Evolutionary conservation across 1,140 invertebrate genomes (phyloP).

Genomic region (Danaus melanippus): DNA sequence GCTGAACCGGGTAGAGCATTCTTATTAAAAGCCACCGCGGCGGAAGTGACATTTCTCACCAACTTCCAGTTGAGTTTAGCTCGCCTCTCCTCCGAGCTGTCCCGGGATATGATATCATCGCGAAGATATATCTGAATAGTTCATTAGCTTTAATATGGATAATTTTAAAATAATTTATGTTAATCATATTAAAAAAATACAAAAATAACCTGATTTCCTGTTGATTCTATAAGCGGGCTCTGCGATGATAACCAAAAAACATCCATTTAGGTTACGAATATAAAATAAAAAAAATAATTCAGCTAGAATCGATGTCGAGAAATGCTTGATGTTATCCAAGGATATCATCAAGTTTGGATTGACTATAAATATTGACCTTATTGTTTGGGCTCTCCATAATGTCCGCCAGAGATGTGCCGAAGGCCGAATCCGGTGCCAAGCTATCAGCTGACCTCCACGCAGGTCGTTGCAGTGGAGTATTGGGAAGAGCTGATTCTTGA

Average conservation of each 20-base stretch:
- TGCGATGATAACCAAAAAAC: too few relatives aligned
- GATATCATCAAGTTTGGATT: too few relatives aligned
- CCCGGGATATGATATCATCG: conserved; percentile 37
- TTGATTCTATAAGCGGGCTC: too few relatives aligned
- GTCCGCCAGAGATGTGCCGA: conserved; percentile 61
- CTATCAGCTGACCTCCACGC: conserved; percentile 53
- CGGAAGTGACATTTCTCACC: conserved; percentile 44
- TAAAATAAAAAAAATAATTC: too few relatives aligned
- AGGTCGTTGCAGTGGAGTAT: conserved; percentile 36
- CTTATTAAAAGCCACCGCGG: conserved; percentile 59
- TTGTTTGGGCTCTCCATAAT: conserved; percentile 68
- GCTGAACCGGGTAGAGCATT: conserved; percentile 64
- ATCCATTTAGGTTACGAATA: too few relatives aligned
- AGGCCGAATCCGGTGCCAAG: conserved; percentile 45
- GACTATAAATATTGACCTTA: conserved; percentile 30
- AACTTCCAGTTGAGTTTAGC: conserved; percentile 36
- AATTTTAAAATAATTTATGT: too few relatives aligned
- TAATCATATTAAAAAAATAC: too few relatives aligned
- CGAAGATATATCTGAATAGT: conserved; percentile 35
- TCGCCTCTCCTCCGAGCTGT: conserved; percentile 37
- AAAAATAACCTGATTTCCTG: too few relatives aligned
- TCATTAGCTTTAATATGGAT: too few relatives aligned
- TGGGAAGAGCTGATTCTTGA: conserved; percentile 47
- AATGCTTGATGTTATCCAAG: too few relatives aligned
- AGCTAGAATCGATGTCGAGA: too few relatives aligned